A percentile compares a stretch with the other conserved stretches of the same genome.
phyloP scores from a whole-genome alignment of 2,888 invertebrate genomes.

The Sarcophaga subvicina region DNA sequence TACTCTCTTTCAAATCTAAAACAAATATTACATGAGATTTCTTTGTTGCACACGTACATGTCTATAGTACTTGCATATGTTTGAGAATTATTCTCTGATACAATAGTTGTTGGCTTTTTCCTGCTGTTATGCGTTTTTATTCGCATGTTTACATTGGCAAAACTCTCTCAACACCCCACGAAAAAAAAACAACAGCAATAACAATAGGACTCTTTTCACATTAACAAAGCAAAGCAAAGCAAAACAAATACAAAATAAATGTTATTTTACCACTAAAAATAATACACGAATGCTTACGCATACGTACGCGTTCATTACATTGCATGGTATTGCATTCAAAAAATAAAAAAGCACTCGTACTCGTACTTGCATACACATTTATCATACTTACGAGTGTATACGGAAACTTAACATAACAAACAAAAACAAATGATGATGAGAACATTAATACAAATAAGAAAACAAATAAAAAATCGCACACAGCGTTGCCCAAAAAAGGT shows the following conservation, averaged over 20 bases:
- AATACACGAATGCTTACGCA: constrained; percentile 13
- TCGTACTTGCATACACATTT: neutral
- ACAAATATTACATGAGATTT: constrained; percentile 62
- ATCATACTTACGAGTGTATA: neutral
- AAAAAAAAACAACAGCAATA: constrained; percentile 48
- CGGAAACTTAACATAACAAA: neutral
- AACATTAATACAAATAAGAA: neutral
- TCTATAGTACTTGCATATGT: neutral
- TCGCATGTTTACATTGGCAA: constrained; percentile 53
- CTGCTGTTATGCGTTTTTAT: neutral
- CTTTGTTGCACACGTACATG: neutral
- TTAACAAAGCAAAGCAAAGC: constrained; percentile 25
- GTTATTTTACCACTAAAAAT: constrained; percentile 40
- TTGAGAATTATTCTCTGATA: neutral
- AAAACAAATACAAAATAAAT: constrained; percentile 56
- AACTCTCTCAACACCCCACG: constrained; percentile 61
- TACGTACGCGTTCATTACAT: neutral
- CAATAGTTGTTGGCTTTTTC: neutral
- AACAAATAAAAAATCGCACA: neutral
- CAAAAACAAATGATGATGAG: neutral
- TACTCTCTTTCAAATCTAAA: constrained; percentile 43
- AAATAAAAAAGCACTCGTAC: neutral
- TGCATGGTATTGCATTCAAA: neutral
- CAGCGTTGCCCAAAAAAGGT: constrained; percentile 15
- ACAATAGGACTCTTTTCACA: constrained; percentile 16